Percentiles rank a stretch among this genome's conserved stretches.
These are phyloP conservation scores for Megastigmus dorsalis DNA, from an alignment of 2,888 invertebrate species.

Conservation along the genomic window DNA sequence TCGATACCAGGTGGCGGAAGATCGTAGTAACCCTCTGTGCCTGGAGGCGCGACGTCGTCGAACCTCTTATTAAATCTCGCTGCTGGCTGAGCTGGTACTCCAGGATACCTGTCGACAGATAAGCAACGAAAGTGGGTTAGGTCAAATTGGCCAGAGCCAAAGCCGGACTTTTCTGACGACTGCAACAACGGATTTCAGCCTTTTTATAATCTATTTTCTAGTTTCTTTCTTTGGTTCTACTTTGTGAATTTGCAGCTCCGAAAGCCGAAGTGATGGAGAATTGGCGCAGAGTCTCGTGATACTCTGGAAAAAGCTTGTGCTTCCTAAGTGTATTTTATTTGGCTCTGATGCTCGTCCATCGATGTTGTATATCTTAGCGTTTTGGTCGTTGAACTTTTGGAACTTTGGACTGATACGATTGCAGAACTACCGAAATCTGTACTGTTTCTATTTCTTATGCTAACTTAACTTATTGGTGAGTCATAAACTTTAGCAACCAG, in stretches of 20 bases:
- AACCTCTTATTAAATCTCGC: constrained; percentile 64
- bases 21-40: constrained; percentile 75
- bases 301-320: too few species aligned
- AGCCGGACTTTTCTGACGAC: not conserved
- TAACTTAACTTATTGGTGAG: too few species aligned
- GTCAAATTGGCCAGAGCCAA: not conserved
- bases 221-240: not conserved
- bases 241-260: not conserved
- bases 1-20: constrained; percentile 72
- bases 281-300: too few species aligned
- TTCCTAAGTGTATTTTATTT: too few species aligned
- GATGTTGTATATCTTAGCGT: too few species aligned
- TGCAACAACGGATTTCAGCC: not conserved
- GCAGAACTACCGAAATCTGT: too few species aligned
- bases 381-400: too few species aligned
- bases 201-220: not conserved
- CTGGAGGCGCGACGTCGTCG: constrained; percentile 73
- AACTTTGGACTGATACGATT: too few species aligned
- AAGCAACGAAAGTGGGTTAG: constrained; percentile 38
- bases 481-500: too few species aligned
- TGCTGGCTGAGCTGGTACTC: constrained; percentile 61
- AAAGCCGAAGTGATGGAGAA: not conserved
- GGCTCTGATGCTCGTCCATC: constrained; percentile 10
- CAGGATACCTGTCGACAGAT: constrained; percentile 70
- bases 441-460: too few species aligned